These are phyloP conservation scores for Rhimphoctona megacephalus DNA, from an alignment of 2,888 invertebrate species.

Conservation along the genomic window DNA sequence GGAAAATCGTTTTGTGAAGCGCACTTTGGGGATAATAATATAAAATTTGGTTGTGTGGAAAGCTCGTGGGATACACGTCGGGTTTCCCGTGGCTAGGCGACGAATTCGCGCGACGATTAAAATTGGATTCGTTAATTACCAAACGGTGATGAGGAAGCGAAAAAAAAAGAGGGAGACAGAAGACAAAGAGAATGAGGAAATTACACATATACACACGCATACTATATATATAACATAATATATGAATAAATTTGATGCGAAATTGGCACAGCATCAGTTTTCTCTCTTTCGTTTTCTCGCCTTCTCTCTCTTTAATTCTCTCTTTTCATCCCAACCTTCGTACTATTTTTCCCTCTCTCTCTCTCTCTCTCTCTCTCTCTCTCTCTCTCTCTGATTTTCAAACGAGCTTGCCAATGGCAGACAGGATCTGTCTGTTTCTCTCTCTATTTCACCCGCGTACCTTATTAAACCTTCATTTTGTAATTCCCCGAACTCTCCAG, in stretches of 20 bases:
- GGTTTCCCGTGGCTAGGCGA: conserved; percentile 60
- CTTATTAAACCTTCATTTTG: conserved; percentile 82
- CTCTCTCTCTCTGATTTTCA: conserved; percentile 7
- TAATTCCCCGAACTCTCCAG: conserved; percentile 75
- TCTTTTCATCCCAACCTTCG: neutral
- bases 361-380: conserved; percentile 56
- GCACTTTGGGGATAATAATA: conserved; percentile 7
- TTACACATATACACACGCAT: conserved; percentile 4
- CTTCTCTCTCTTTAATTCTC: neutral
- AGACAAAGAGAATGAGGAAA: conserved; percentile 12
- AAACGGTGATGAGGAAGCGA: conserved; percentile 65
- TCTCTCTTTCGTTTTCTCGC: conserved; percentile 9
- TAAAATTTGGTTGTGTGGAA: conserved; percentile 52
- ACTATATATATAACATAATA: neutral
- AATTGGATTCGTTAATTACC: conserved; percentile 84
- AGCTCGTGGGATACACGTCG: conserved; percentile 32
- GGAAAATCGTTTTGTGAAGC: neutral
- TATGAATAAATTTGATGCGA: conserved; percentile 28
- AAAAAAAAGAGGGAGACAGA: conserved; percentile 20
- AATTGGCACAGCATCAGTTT: conserved; percentile 29
- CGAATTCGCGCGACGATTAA: conserved; percentile 80
- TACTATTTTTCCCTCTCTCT: neutral
- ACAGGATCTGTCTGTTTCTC: conserved; percentile 29
- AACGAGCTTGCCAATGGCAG: conserved; percentile 40
- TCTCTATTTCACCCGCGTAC: conserved; percentile 73